Percentiles rank a stretch among this genome's conserved stretches.
These are phyloP conservation scores for Eretmochelys imbricata DNA, from an alignment of 2,113 vertebrate genomes.

Conservation along the genomic window DNA sequence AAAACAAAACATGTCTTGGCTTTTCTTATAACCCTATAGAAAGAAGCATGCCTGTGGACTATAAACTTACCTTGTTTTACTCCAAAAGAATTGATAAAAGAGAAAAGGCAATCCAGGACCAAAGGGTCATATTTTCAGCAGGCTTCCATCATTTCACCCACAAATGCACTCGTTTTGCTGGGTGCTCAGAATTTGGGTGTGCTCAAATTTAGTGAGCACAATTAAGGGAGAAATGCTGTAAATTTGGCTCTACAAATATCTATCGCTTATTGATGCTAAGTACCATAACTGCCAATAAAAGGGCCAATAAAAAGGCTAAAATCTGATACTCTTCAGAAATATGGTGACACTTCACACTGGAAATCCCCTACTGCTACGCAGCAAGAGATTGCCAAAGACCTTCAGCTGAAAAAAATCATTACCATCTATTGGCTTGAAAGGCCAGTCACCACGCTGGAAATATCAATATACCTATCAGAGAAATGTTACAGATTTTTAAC, in stretches of 20 bases:
- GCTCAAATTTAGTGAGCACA: not conserved
- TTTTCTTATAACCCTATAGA: not conserved
- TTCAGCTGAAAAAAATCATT: not conserved
- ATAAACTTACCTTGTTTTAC: not conserved
- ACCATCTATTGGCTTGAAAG: not conserved
- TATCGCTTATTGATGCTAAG: not conserved
- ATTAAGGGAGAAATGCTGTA: not conserved
- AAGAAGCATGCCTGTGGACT: not conserved
- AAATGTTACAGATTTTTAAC: not conserved
- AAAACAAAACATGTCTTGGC: not conserved
- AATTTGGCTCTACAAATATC: not conserved
- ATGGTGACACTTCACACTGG: not conserved
- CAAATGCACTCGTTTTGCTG: not conserved
- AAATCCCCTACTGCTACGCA: not conserved
- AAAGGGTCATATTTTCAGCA: not conserved
- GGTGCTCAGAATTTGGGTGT: not conserved
- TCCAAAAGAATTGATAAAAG: not conserved
- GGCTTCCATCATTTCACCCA: not conserved
- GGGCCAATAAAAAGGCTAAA: not conserved
- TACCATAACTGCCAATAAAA: not conserved
- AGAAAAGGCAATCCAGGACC: not conserved
- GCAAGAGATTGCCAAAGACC: not conserved
- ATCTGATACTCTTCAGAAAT: not conserved
- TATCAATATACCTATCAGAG: not conserved
- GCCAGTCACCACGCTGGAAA: not conserved